Conservation (phyloP, 1,140 invertebrate species). For the Polypedilum vanderplanki region DNA sequence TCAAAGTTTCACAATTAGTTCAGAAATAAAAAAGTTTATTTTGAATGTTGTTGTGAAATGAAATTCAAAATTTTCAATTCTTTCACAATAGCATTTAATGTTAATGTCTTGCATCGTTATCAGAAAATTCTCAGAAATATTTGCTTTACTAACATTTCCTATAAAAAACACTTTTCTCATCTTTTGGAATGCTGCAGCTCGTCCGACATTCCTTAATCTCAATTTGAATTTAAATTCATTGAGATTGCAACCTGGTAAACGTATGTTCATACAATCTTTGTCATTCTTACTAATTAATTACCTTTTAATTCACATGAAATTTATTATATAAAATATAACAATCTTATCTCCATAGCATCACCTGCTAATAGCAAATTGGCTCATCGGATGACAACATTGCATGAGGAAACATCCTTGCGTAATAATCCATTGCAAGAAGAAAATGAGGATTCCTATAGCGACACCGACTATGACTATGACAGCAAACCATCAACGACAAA, state of each 20-base stretch:
- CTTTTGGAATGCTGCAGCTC: conserved; percentile 81
- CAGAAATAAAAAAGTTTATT: too few relatives aligned
- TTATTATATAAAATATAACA: too few relatives aligned
- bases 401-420: conserved; percentile 64
- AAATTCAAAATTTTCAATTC: too few relatives aligned
- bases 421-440: conserved; percentile 46
- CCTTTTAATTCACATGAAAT: too few relatives aligned
- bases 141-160: too few relatives aligned
- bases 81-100: too few relatives aligned
- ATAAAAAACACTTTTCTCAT: not conserved
- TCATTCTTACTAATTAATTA: conserved; percentile 29
- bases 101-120: too few relatives aligned
- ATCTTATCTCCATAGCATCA: conserved; percentile 54
- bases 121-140: too few relatives aligned
- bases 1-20: too few relatives aligned
- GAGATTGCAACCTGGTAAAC: conserved; percentile 75
- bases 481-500: conserved; percentile 41
- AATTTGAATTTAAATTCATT: conserved; percentile 87
- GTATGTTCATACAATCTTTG: conserved; percentile 49
- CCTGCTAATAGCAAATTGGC: conserved; percentile 74
- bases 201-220: conserved; percentile 92
- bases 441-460: conserved; percentile 51
- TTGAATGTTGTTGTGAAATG: too few relatives aligned
- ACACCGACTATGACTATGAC: conserved; percentile 56
- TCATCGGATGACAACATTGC: conserved; percentile 81